Evolutionary conservation across 2,113 vertebrate species (phyloP).

Genomic region (Eonycteris spelaea): DNA sequence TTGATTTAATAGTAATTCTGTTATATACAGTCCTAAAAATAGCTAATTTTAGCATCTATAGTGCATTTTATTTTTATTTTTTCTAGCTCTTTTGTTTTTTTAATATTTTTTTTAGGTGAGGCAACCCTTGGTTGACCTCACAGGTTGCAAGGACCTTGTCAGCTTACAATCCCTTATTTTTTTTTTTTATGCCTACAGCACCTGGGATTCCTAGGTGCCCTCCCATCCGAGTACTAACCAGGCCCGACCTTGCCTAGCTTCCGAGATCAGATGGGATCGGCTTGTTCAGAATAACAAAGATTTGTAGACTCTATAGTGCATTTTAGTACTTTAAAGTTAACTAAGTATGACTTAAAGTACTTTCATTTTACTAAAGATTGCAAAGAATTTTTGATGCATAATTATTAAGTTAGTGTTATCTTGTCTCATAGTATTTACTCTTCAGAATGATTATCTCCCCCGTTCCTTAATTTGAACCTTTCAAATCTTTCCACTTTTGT

Average conservation of each 20-base stretch:
- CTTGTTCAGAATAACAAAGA: too few species aligned
- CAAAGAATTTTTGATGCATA: background rate
- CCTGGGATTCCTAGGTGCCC: too few species aligned
- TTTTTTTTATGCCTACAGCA: too few species aligned
- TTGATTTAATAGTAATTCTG: background rate
- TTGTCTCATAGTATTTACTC: background rate
- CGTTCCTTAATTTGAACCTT: background rate
- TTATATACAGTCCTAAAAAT: background rate
- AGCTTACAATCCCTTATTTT: too few species aligned
- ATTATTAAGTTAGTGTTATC: background rate
- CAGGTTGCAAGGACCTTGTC: too few species aligned
- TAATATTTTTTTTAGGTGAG: too few species aligned
- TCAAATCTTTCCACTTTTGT: background rate
- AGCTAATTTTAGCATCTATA: background rate
- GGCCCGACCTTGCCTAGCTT: too few species aligned
- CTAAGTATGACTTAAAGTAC: background rate
- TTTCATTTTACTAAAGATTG: background rate
- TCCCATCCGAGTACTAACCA: too few species aligned
- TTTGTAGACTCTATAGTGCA: background rate
- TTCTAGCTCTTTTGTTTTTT: too few species aligned
- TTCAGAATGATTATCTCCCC: background rate
- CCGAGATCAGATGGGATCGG: too few species aligned
- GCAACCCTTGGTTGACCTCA: too few species aligned
- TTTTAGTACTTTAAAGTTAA: slow-evolving; percentile 3
- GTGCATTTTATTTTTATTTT: background rate